Conservation (phyloP, 2,797 vertebrate genomes). For the Rhinichthys osculus region DNA sequence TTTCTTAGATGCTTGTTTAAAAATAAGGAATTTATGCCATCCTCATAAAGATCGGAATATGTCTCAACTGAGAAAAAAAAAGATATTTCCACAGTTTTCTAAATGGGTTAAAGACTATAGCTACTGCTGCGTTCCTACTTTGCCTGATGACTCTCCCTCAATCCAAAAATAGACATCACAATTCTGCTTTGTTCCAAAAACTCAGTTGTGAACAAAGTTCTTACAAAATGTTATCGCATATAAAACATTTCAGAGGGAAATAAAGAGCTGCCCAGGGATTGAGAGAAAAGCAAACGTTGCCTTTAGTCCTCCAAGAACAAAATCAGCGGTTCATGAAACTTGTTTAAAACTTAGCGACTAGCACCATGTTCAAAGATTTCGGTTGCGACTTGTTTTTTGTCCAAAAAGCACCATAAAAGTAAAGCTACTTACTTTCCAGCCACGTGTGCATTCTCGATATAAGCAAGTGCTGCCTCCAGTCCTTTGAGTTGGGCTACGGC, state of each 20-base stretch:
- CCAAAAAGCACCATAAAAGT: neutral
- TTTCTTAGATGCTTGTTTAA: neutral
- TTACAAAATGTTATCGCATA: neutral
- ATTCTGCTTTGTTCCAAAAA: constrained; percentile 48
- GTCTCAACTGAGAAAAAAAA: neutral
- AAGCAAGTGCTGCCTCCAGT: constrained; percentile 91
- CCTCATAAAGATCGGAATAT: neutral
- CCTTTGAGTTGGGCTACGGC: constrained; percentile 97
- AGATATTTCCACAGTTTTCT: neutral
- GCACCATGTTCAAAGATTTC: neutral
- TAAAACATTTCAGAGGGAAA: neutral
- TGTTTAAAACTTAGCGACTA: neutral
- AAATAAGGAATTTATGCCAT: neutral
- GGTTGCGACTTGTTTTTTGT: too few relatives aligned
- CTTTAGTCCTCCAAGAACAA: neutral
- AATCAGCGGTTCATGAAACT: neutral
- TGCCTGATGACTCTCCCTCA: constrained; percentile 23
- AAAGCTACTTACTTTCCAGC: constrained; percentile 89
- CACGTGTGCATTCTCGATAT: constrained; percentile 90
- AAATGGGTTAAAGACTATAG: neutral
- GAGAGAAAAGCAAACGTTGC: neutral
- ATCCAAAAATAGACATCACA: constrained; percentile 59
- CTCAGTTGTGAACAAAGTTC: constrained; percentile 10
- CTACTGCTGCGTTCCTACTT: neutral
- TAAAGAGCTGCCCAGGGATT: neutral